These are phyloP conservation scores for Larimichthys crocea DNA, from an alignment of 2,113 vertebrate genomes.

Conservation along the genomic window DNA sequence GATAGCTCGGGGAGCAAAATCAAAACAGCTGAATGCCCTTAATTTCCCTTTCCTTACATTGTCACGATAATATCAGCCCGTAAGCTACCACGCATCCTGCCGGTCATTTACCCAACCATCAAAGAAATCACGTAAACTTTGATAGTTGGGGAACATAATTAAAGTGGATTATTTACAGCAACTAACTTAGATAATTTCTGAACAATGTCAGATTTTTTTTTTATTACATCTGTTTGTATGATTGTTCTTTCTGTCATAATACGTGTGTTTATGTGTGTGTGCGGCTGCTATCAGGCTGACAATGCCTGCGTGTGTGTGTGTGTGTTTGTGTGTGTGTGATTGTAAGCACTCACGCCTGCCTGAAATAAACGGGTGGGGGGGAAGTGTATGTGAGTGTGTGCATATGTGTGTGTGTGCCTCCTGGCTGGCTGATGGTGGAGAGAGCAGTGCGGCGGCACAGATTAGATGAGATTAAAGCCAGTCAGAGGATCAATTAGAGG, in stretches of 20 bases:
- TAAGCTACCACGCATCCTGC: slow-evolving; percentile 30
- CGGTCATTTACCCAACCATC: slow-evolving; percentile 35
- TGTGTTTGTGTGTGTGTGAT: not conserved
- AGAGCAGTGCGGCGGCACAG: slow-evolving; percentile 80
- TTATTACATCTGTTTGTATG: not conserved
- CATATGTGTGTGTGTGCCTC: slow-evolving; percentile 22
- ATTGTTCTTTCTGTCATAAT: not conserved
- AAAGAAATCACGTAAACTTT: slow-evolving; percentile 18
- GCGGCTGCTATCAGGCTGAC: not conserved
- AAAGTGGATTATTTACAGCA: not conserved
- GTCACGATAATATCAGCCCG: slow-evolving; percentile 41
- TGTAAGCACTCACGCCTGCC: slow-evolving; percentile 10
- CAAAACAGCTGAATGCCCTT: slow-evolving; percentile 7
- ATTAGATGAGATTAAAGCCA: slow-evolving; percentile 88
- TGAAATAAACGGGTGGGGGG: slow-evolving; percentile 37
- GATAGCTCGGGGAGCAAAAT: not conserved
- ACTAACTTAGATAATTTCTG: not conserved
- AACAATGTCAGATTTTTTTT: not conserved
- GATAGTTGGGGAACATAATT: slow-evolving; percentile 6
- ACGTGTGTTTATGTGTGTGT: not conserved
- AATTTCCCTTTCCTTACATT: slow-evolving; percentile 20
- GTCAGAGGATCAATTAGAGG: slow-evolving; percentile 88
- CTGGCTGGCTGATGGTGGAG: slow-evolving; percentile 73
- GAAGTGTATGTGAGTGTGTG: slow-evolving; percentile 14
- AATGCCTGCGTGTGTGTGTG: not conserved